Base-by-base conservation (phyloP, 2,888 invertebrate species). In the Diogma glabrata region DNA sequence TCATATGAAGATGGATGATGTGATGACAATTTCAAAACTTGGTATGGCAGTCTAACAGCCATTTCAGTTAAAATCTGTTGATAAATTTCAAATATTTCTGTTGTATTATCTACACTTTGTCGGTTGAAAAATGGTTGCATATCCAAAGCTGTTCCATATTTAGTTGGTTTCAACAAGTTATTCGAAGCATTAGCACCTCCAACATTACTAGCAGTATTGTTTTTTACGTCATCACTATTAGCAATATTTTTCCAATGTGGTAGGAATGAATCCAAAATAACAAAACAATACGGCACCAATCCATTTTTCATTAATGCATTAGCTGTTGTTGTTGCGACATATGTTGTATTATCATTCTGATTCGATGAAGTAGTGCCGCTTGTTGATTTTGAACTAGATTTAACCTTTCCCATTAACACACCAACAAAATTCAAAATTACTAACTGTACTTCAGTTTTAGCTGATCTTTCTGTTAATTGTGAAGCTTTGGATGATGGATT, bases 1-100 rank as follows among this genome's bases (percentile, higher is more conserved):
- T 69, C 69, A 26, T 65, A 67, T 8, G 64, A 65, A 26, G 69
- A 65, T 22, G 69, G 67, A 58, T 69, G 69, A 2, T 63, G 64
- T 26, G 67, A 63, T 23, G 69, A 67, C 6, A 70, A 54, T 26
- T 70, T 65, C 33, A 70, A 54, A 22, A 94, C 88, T 75, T 95
- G 94, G 65, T 95, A 95, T 0, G 96, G 95, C 52, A 97, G 73
- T 17, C 95, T 78, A 9, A 96, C 75, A 0, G 91, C 88, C 79
- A 96, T 90, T 74, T 97, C 96, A 50, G 96, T 94, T 20, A 97
- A 73, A n/a, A 96, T 75, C 57, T 91, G 89, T 9, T 91, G 89
- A 67, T 94, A 95, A 55, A 89, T 87, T 65, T 93, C 89, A 66
- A 97, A 94, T 26, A 96, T 87, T 65, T 96, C 95, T 48, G 84